Percentiles rank a stretch among this genome's conserved stretches.
phyloP scores from a whole-genome alignment of 2,113 vertebrate species.

The Gymnarchus niloticus region DNA sequence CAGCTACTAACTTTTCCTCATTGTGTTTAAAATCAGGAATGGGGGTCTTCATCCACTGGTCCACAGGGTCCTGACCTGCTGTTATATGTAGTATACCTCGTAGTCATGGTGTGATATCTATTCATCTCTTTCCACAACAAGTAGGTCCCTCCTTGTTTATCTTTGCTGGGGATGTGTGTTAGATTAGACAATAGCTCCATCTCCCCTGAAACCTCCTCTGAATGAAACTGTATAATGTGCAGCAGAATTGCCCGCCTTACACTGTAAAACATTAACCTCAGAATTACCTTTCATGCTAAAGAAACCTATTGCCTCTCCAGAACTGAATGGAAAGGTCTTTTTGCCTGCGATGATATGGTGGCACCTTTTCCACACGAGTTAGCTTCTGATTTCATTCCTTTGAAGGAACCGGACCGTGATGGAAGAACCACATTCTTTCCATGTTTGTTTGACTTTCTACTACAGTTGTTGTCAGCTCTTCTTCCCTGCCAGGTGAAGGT shows the following conservation, averaged over 20 bases:
- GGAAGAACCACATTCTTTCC: too few species aligned
- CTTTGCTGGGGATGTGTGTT: not conserved
- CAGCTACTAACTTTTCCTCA: not conserved
- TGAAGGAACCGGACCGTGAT: not conserved
- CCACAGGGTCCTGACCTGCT: not conserved
- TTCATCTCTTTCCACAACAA: not conserved
- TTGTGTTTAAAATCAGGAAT: not conserved
- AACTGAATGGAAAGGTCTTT: not conserved
- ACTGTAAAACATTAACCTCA: not conserved
- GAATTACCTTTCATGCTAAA: not conserved
- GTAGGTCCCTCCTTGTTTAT: not conserved
- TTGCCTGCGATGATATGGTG: not conserved
- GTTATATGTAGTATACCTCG: not conserved
- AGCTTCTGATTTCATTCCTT: not conserved
- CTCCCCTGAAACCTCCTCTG: not conserved
- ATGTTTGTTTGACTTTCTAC: not conserved
- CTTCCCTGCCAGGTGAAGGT: not conserved
- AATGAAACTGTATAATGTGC: not conserved
- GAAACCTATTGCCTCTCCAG: not conserved
- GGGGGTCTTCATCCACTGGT: not conserved
- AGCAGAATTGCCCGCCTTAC: not conserved
- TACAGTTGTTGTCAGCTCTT: not conserved
- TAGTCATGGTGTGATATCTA: not conserved
- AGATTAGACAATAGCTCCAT: not conserved
- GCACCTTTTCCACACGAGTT: not conserved